Percentiles rank a stretch among this genome's conserved stretches.
phyloP scores from a whole-genome alignment of 2,113 vertebrate species.

The Synodontis membranacea region DNA sequence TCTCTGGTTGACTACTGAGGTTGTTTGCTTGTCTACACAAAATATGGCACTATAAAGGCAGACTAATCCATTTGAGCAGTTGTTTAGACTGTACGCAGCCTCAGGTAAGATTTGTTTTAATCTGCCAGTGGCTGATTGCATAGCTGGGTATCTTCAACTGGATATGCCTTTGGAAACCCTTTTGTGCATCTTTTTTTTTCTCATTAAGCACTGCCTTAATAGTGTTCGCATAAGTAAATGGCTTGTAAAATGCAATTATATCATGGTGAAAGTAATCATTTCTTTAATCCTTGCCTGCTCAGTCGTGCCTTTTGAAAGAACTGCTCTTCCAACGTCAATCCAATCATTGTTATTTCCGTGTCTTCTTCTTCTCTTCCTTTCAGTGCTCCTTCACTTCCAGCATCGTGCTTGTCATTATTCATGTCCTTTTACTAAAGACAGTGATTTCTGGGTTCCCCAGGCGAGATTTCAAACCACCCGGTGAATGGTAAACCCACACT shows the following conservation, averaged over 20 bases:
- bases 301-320: constrained; percentile 23
- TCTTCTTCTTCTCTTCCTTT: constrained; percentile 17
- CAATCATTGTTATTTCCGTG: constrained; percentile 4
- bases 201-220: constrained; percentile 14
- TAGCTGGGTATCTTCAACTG: not conserved
- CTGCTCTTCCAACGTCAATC: not conserved
- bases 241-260: constrained; percentile 41
- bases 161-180: constrained; percentile 28
- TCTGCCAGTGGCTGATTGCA: not conserved
- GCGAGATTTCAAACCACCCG: constrained; percentile 21
- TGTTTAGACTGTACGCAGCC: not conserved
- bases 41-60: not conserved
- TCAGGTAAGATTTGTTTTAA: not conserved
- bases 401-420: constrained; percentile 38
- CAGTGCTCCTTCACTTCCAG: not conserved
- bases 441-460: constrained; percentile 4
- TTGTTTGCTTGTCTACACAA: not conserved
- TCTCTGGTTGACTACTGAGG: not conserved
- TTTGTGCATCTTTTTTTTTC: not conserved
- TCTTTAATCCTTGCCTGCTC: constrained; percentile 25
- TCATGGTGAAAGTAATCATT: constrained; percentile 17
- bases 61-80: not conserved
- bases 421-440: constrained; percentile 24
- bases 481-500: constrained; percentile 40
- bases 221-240: not conserved